Percentiles rank a stretch among this genome's conserved stretches.
phyloP scores from a whole-genome alignment of 2,797 vertebrate species.

The Gymnothorax reevesii region DNA sequence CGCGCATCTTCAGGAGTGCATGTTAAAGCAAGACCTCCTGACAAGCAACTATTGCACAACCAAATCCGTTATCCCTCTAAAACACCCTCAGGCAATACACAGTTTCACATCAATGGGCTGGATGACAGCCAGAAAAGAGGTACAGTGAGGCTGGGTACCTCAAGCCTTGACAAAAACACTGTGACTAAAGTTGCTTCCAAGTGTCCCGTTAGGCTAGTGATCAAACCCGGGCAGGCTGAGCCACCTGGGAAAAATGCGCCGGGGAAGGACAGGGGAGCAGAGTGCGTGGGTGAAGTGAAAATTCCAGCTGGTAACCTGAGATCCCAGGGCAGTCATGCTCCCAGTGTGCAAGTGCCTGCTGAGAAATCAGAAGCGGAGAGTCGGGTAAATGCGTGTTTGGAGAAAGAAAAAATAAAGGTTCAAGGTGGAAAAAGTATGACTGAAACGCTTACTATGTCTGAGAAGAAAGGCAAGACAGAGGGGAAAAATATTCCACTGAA shows the following conservation, averaged over 20 bases:
- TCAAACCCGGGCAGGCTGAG: slow-evolving; percentile 30
- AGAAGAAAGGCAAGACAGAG: slow-evolving; percentile 34
- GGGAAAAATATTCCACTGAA: slow-evolving; percentile 32
- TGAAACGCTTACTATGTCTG: neutral
- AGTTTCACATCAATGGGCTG: neutral
- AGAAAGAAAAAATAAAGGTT: neutral
- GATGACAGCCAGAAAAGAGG: neutral
- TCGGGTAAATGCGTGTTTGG: neutral
- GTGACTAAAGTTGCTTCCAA: slow-evolving; percentile 39
- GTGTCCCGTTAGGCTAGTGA: slow-evolving; percentile 42
- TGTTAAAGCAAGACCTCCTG: slow-evolving; percentile 30
- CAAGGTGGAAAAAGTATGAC: neutral
- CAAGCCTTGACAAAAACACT: slow-evolving; percentile 37
- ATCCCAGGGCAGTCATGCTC: slow-evolving; percentile 31
- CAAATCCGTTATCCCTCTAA: slow-evolving; percentile 26
- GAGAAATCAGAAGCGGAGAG: neutral
- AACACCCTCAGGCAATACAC: slow-evolving; percentile 30
- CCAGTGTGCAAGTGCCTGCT: neutral
- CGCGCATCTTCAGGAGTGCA: slow-evolving; percentile 41
- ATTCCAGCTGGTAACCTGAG: slow-evolving; percentile 30
- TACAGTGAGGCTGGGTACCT: slow-evolving; percentile 35
- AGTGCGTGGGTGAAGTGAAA: slow-evolving; percentile 24
- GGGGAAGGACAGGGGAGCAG: slow-evolving; percentile 30
- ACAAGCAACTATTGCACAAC: slow-evolving; percentile 27
- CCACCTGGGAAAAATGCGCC: slow-evolving; percentile 34